Evolutionary conservation across 2,113 vertebrate species (phyloP), one percentile per base, ranked within the genome.

Genomic region (Pedionomus torquatus): DNA sequence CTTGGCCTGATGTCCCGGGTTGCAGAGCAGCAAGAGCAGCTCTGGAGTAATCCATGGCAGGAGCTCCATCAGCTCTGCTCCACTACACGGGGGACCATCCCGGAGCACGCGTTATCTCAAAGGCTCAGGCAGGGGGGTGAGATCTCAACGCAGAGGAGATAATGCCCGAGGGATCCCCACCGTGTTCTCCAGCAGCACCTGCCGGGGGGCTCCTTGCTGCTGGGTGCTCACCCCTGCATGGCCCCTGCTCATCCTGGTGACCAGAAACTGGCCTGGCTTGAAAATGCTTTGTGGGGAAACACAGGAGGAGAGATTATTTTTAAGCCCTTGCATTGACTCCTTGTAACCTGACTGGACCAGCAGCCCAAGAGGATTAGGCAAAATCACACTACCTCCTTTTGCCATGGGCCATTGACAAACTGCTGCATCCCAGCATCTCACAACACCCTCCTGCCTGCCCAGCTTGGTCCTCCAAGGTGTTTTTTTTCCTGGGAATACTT

Each of bases 111-210:
- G 5, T 41, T 55, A 89, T 65, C 76, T 31, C 60, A 5, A 31
- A 64, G 24, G 79, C 69, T 80, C 39, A 33, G 64, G 48, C 16
- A 17, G 28, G 5, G 52, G 28, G 52, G 52, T 54, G 46, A 48
- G 46, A 48, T 55, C 54, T 8, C 4, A 1, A 80, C 1, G 0
- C 68, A 16, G 35, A 44, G 52, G 30, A 88, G 74, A 58, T 6
- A 75, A 57, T 13, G 4, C 1, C 0, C 4, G 1, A 8, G 10
- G 25, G 17, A 57, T 46, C 77, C 26, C 44, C 0, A 0, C 2
- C 0, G 1, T 3, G 8, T 41, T 52, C 88, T 33, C 8, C 58
- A 57, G 65, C 52, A 8, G 28, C 70, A 33, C 18, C 78, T 16
- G 70, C 33, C 43, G 0, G 0, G 63, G 82, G 55, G 41, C 14